Conservation (phyloP, 2,113 vertebrate species). For the Tetrao urogallus region DNA sequence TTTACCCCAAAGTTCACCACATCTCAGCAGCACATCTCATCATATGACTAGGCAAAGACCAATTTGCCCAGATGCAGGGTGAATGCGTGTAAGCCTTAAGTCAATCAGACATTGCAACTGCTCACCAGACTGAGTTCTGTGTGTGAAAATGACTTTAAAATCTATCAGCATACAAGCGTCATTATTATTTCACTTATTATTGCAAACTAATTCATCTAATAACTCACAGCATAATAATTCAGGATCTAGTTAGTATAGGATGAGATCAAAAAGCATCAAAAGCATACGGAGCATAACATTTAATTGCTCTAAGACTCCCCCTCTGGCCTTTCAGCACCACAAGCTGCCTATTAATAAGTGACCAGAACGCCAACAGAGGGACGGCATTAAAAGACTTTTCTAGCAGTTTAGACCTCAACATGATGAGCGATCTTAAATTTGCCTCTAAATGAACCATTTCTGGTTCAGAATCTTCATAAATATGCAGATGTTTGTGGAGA, state of each 20-base stretch:
- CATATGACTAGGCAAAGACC: not conserved
- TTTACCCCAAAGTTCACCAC: not conserved
- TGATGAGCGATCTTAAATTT: slow-evolving; percentile 21
- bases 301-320: slow-evolving; percentile 59
- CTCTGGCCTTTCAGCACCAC: not conserved
- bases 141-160: not conserved
- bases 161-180: not conserved
- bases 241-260: slow-evolving; percentile 39
- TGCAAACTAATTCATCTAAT: slow-evolving; percentile 42
- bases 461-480: slow-evolving; percentile 52
- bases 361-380: slow-evolving; percentile 25
- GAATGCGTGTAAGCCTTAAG: not conserved
- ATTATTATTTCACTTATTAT: slow-evolving; percentile 15
- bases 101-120: not conserved
- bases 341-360: slow-evolving; percentile 65
- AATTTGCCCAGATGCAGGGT: not conserved
- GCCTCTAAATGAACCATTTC: slow-evolving; percentile 40
- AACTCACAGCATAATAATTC: slow-evolving; percentile 53
- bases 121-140: not conserved
- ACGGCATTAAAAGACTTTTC: slow-evolving; percentile 37
- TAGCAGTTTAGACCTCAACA: slow-evolving; percentile 33
- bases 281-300: slow-evolving; percentile 58
- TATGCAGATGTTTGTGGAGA: slow-evolving; percentile 66
- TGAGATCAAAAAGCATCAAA: slow-evolving; percentile 61
- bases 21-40: not conserved